Percentiles rank a stretch among this genome's conserved stretches.
Conservation (phyloP, 2,888 invertebrate genomes). For the Phrixothrix hirtus region DNA sequence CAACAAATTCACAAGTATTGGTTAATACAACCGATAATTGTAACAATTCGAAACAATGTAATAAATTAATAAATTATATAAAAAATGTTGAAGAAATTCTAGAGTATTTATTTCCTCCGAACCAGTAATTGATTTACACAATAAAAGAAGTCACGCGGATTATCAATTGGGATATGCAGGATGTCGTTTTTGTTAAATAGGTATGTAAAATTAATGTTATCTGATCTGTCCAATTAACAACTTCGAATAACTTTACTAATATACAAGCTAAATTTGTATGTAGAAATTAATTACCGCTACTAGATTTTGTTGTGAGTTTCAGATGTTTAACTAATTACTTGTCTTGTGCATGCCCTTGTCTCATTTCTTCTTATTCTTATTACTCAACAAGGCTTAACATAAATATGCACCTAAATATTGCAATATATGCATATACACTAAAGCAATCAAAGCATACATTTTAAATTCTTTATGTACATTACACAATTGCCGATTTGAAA, state of each 20-base stretch:
- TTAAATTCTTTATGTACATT: too few relatives aligned
- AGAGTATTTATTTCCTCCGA: slow-evolving; percentile 30
- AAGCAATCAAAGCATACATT: too few relatives aligned
- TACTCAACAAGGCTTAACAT: too few relatives aligned
- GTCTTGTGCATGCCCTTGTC: slow-evolving; percentile 16
- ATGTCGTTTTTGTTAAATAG: slow-evolving; percentile 28
- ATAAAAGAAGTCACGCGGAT: slow-evolving; percentile 11
- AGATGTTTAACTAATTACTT: slow-evolving; percentile 46
- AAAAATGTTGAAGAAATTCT: slow-evolving; percentile 31
- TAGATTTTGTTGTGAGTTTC: slow-evolving; percentile 55
- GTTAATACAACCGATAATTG: slow-evolving; percentile 36
- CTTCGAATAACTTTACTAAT: slow-evolving; percentile 39
- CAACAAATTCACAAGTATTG: slow-evolving; percentile 54
- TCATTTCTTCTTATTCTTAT: slow-evolving; percentile 6
- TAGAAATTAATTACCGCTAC: slow-evolving; percentile 30
- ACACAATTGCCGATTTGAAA: too few relatives aligned
- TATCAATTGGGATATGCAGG: slow-evolving; percentile 20
- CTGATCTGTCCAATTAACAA: slow-evolving; percentile 38
- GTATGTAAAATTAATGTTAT: slow-evolving; percentile 34
- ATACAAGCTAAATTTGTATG: slow-evolving; percentile 32
- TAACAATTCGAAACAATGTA: slow-evolving; percentile 39
- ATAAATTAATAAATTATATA: slow-evolving; percentile 50
- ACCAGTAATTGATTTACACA: neutral
- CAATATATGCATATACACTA: too few relatives aligned
- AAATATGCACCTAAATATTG: too few relatives aligned